Conservation (phyloP, 2,797 vertebrate species). For the Rhyacichthys aspro region DNA sequence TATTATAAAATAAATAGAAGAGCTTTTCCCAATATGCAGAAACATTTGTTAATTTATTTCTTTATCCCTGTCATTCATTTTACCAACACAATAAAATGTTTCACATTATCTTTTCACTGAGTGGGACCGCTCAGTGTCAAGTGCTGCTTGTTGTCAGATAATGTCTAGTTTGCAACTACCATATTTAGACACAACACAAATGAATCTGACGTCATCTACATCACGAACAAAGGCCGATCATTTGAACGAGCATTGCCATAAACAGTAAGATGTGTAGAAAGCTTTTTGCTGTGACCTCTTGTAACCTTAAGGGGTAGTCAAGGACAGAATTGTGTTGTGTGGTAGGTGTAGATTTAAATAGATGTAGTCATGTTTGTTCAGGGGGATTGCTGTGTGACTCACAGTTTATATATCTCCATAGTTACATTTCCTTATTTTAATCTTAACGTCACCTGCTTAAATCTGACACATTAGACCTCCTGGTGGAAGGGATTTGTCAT, state of each 20-base stretch:
- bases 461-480: constrained; percentile 10
- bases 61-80: neutral
- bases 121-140: constrained; percentile 17
- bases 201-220: neutral
- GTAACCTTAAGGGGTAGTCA: no score
- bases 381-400: no score
- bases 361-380: no score
- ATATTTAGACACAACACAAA: constrained; percentile 9
- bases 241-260: neutral
- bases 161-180: constrained; percentile 4
- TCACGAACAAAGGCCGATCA: neutral
- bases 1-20: no score
- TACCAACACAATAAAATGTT: neutral
- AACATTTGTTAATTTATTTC: neutral
- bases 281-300: neutral
- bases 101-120: neutral
- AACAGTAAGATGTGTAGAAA: neutral
- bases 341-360: no score
- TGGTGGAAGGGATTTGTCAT: constrained; percentile 10
- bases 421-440: no score
- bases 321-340: no score
- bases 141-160: constrained; percentile 15
- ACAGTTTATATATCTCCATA: no score
- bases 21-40: no score
- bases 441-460: constrained; percentile 6